A percentile compares a stretch with the other conserved stretches of the same genome.
Conservation (phyloP, 2,113 vertebrate species). For the Archocentrus centrarchus region DNA sequence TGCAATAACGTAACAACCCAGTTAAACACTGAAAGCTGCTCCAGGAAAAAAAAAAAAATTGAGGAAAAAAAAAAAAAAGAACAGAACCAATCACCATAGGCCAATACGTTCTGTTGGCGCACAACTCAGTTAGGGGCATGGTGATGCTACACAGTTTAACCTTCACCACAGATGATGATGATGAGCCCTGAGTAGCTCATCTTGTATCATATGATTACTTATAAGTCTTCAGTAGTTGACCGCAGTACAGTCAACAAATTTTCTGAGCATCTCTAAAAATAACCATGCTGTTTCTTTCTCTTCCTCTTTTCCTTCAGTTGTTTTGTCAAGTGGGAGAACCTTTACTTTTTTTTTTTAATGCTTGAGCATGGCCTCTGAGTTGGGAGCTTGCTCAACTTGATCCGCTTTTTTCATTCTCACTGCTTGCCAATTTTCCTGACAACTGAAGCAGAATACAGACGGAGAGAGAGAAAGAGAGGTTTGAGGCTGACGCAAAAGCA, state of each 20-base stretch:
- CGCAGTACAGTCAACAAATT: slow-evolving; percentile 4
- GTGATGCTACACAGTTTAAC: slow-evolving; percentile 26
- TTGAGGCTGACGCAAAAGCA: slow-evolving; percentile 60
- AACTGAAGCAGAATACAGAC: slow-evolving; percentile 78
- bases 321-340: slow-evolving; percentile 69
- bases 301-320: slow-evolving; percentile 34
- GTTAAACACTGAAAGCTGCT: slow-evolving; percentile 62
- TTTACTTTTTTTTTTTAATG: slow-evolving; percentile 35
- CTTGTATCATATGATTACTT: slow-evolving; percentile 27
- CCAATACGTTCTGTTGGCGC: slow-evolving; percentile 9
- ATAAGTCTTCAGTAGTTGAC: not conserved
- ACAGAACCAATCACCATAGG: slow-evolving; percentile 12
- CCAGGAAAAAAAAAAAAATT: not conserved
- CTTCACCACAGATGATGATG: slow-evolving; percentile 18
- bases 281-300: slow-evolving; percentile 26
- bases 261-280: slow-evolving; percentile 69
- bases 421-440: slow-evolving; percentile 79
- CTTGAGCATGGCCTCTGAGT: slow-evolving; percentile 57
- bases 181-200: slow-evolving; percentile 2
- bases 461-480: slow-evolving; percentile 37
- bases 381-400: slow-evolving; percentile 73
- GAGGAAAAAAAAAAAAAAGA: not conserved
- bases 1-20: slow-evolving; percentile 64
- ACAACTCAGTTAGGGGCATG: slow-evolving; percentile 21
- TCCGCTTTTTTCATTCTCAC: slow-evolving; percentile 63